Conservation (phyloP, 2,888 invertebrate genomes). For the Monochamus alternatus region DNA sequence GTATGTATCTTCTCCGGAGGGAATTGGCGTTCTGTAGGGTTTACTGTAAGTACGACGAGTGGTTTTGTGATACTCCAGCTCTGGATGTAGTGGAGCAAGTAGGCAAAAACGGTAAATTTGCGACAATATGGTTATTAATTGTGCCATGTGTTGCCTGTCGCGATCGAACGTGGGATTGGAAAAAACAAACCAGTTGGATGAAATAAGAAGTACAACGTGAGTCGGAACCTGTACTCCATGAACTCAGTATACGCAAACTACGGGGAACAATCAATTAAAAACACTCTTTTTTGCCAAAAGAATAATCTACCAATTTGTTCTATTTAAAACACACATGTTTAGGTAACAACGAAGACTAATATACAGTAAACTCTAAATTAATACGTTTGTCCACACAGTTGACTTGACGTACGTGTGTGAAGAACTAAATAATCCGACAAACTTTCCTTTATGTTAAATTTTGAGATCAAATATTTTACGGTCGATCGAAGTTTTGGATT, state of each 20-base stretch:
- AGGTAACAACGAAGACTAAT: too few relatives aligned
- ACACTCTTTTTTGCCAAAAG: too few relatives aligned
- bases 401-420: too few relatives aligned
- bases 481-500: too few relatives aligned
- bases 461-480: too few relatives aligned
- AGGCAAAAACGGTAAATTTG: constrained; percentile 52
- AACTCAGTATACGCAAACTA: constrained; percentile 36
- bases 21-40: neutral
- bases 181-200: constrained; percentile 58
- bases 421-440: too few relatives aligned
- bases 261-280: neutral
- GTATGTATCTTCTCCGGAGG: neutral
- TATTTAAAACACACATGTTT: too few relatives aligned
- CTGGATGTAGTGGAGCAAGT: constrained; percentile 5
- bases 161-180: constrained; percentile 57
- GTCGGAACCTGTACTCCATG: constrained; percentile 44
- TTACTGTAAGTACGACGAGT: neutral
- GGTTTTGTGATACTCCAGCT: neutral
- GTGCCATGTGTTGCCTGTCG: constrained; percentile 59
- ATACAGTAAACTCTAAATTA: too few relatives aligned
- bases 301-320: too few relatives aligned
- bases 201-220: constrained; percentile 52
- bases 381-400: too few relatives aligned
- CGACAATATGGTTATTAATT: constrained; percentile 58
- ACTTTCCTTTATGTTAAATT: too few relatives aligned